Base-by-base conservation (phyloP, 2,888 invertebrate species). In the Carcina quercana region DNA sequence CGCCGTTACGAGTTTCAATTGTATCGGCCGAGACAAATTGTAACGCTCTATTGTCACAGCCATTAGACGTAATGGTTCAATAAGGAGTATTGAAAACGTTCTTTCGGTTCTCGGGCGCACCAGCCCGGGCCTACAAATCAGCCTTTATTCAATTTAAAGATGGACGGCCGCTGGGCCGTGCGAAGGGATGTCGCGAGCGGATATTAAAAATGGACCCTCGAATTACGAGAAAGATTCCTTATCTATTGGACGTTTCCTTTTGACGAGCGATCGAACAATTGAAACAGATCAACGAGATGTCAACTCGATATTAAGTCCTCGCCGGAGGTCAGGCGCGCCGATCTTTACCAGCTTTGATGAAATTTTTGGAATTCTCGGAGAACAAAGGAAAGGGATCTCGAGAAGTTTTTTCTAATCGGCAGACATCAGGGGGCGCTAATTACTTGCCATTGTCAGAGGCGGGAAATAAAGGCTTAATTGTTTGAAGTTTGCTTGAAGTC, bases 1-100 rank as follows among this genome's bases (percentile, higher is more conserved):
- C 31, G 56, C 38, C 51, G 34, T 41, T 59, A 39, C 37, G 42
- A 32, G 35, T 30, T 45, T 44, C 42, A 34, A 37, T 42, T 37
- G 48, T 43, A 47, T 42, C 41, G 42, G 59, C 52, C 59, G 68
- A 71, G 71, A 74, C 75, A 76, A 76, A 79, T 78, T 75, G 75
- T 78, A 70, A 78, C 71, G 67, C 63, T 64, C 79, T 73, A 79
- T 82, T 79, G 79, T 80, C 69, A 67, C 61, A 62, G 63, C 71
- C 59, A 75, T 79, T 79, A 79, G 58, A 66, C 57, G 53, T 79
- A 79, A 80, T 78, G 67, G 74, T 61, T 64, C 69, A 75, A 76
- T 73, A 64, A 72, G 68, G 63, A 73, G 70, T 76, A 79, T 76
- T 79, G 79, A 73, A 74, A 79, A 68, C 63, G 73, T 58, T 69